Percentiles rank a stretch among this genome's conserved stretches.
phyloP scores from a whole-genome alignment of 2,888 invertebrate genomes.

The Pherbina coryleti region DNA sequence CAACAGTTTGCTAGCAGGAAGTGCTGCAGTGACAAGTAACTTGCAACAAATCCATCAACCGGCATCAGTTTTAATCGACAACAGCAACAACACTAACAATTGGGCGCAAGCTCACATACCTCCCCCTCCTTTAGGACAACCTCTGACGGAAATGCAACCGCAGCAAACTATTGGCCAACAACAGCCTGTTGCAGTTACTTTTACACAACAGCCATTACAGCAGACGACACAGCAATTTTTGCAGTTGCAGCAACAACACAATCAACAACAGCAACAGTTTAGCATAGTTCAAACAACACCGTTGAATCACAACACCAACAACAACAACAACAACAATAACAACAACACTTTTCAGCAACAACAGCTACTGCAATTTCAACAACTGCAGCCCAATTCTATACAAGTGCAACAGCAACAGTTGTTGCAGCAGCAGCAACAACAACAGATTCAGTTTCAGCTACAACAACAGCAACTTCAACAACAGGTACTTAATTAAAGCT shows the following conservation, averaged over 20 bases:
- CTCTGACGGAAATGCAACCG: constrained; percentile 6
- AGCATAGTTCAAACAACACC: constrained; percentile 33
- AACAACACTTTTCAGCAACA: not conserved
- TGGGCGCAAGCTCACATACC: constrained; percentile 3
- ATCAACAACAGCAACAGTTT: constrained; percentile 21
- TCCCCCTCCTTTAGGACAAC: constrained; percentile 5
- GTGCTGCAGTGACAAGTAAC: not conserved
- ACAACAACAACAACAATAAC: constrained; percentile 11
- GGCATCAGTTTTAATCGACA: constrained; percentile 1
- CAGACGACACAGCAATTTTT: constrained; percentile 28
- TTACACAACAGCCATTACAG: constrained; percentile 23
- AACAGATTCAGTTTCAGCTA: not conserved
- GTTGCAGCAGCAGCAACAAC: not conserved
- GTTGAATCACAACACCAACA: constrained; percentile 28
- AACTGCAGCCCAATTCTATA: not conserved
- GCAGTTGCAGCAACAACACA: constrained; percentile 16
- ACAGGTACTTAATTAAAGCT: constrained; percentile 6
- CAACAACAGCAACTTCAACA: constrained; percentile 20
- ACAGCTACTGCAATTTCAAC: constrained; percentile 20
- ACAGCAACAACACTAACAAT: constrained; percentile 20
- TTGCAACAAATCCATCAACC: constrained; percentile 23
- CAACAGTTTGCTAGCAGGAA: not conserved
- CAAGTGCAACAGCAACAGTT: constrained; percentile 23
- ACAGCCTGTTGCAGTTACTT: constrained; percentile 20
- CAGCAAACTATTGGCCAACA: constrained; percentile 21